Evolutionary conservation across 2,113 vertebrate genomes (phyloP).

Genomic region (Vulpes vulpes): DNA sequence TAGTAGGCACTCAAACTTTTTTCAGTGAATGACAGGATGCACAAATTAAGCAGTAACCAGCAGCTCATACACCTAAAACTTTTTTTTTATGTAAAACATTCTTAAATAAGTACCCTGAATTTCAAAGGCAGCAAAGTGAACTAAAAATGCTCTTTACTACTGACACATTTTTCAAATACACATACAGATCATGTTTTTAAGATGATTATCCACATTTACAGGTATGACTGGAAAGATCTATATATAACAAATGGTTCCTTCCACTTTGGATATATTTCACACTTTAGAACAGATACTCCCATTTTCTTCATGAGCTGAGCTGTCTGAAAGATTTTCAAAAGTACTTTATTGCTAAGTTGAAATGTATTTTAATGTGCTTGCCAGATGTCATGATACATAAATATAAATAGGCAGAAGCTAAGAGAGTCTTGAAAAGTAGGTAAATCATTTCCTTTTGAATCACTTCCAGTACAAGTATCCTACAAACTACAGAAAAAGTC

Average conservation of each 20-base stretch:
- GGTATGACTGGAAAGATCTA: background rate
- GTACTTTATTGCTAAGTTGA: conserved; percentile 51
- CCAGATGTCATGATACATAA: conserved; percentile 48
- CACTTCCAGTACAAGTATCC: conserved; percentile 16
- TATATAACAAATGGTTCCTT: conserved; percentile 33
- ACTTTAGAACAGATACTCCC: conserved; percentile 24
- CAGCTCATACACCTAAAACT: background rate
- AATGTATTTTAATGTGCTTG: conserved; percentile 47
- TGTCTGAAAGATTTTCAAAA: conserved; percentile 31
- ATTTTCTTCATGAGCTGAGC: conserved; percentile 41
- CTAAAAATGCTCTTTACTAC: background rate
- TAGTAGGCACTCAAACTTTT: background rate
- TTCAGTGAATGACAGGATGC: background rate
- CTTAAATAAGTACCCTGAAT: conserved; percentile 27
- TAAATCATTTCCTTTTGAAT: conserved; percentile 61
- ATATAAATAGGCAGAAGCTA: conserved; percentile 30
- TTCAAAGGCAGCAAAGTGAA: conserved; percentile 56
- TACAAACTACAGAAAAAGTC: background rate
- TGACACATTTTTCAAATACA: conserved; percentile 22
- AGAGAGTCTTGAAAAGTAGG: conserved; percentile 24
- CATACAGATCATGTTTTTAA: background rate
- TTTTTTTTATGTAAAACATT: background rate
- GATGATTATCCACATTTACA: background rate
- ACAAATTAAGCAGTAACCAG: conserved; percentile 10
- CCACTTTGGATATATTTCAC: background rate